Percentiles rank a stretch among this genome's conserved stretches.
These are phyloP conservation scores for Zophobas atratus DNA, from an alignment of 1,140 invertebrate genomes.

Conservation along the genomic window DNA sequence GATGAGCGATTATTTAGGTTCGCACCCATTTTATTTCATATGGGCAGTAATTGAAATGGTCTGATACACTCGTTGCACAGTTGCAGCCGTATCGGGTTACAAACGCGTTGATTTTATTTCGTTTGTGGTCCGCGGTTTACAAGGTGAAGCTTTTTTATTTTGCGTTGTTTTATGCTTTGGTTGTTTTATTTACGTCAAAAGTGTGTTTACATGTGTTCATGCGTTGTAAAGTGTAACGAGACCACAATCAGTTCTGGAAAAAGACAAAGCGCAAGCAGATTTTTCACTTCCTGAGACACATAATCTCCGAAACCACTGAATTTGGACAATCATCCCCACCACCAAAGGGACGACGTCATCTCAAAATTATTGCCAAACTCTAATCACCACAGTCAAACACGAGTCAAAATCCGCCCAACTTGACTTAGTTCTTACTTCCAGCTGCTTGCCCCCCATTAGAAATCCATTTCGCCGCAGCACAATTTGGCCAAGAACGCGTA, in stretches of 20 bases:
- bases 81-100: conserved; percentile 52
- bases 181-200: conserved; percentile 19
- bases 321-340: neutral
- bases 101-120: conserved; percentile 57
- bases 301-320: neutral
- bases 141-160: conserved; percentile 52
- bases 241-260: too few relatives aligned
- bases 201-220: conserved; percentile 26
- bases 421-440: conserved; percentile 2
- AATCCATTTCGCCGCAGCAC: neutral
- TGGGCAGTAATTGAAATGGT: conserved; percentile 54
- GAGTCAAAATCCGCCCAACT: neutral
- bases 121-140: conserved; percentile 55
- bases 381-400: neutral
- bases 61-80: conserved; percentile 52
- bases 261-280: too few relatives aligned
- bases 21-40: conserved; percentile 48
- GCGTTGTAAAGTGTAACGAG: conserved; percentile 3
- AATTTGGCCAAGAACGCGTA: conserved; percentile 26
- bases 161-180: neutral
- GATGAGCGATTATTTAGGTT: conserved; percentile 52
- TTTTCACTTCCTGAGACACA: too few relatives aligned
- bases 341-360: neutral
- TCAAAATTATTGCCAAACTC: neutral
- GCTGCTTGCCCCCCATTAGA: neutral